Conservation (phyloP, 1,140 invertebrate genomes). For the Drosophila navojoa region DNA sequence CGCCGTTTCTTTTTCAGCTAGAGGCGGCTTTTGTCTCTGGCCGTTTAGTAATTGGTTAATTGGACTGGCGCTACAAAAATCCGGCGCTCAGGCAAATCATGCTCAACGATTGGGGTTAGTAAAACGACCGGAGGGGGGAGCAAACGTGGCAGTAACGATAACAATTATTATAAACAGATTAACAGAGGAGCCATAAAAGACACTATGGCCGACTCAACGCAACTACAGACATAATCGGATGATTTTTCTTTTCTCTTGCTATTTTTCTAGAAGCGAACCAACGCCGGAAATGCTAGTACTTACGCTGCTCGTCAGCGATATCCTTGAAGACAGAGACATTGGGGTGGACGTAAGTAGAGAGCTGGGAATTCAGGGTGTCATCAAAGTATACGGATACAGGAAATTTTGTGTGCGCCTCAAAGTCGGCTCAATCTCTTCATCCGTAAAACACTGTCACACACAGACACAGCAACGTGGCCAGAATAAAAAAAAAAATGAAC, state of each 20-base stretch:
- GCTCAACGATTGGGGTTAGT: conserved; percentile 55
- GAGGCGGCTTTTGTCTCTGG: conserved; percentile 26
- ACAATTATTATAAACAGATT: conserved; percentile 44
- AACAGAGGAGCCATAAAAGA: conserved; percentile 24
- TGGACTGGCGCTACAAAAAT: conserved; percentile 31
- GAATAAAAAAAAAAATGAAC: too few species aligned
- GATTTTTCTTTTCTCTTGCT: conserved; percentile 24
- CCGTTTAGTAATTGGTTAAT: conserved; percentile 46
- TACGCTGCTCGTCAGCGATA: conserved; percentile 59
- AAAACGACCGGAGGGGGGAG: conserved; percentile 18
- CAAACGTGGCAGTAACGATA: conserved; percentile 45
- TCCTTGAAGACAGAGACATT: conserved; percentile 75
- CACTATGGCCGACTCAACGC: conserved; percentile 53
- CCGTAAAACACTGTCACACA: conserved; percentile 22
- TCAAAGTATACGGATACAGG: conserved; percentile 41
- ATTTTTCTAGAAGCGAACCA: conserved; percentile 9
- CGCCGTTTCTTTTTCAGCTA: conserved; percentile 17
- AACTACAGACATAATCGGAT: conserved; percentile 59
- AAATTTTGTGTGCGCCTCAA: conserved; percentile 51
- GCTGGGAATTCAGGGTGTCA: conserved; percentile 38
- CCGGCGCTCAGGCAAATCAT: conserved; percentile 46
- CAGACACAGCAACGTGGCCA: not conserved
- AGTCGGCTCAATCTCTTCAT: conserved; percentile 64
- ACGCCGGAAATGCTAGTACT: conserved; percentile 61
- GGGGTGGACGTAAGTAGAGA: conserved; percentile 44